Conservation (phyloP, 2,113 vertebrate species). For the Toxotes jaculatrix region DNA sequence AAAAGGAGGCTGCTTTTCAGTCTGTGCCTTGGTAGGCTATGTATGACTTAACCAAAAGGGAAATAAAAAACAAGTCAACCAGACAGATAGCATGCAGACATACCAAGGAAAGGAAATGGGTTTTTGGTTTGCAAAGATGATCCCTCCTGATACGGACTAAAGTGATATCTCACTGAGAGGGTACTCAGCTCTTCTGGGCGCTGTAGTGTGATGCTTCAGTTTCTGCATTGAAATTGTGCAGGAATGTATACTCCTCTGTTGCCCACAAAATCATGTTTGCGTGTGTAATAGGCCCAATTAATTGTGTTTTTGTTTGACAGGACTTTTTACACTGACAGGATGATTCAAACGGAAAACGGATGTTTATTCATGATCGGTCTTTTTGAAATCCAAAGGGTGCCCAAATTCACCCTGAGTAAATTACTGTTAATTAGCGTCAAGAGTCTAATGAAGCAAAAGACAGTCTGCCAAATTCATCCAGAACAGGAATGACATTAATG, state of each 20-base stretch:
- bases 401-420: background rate
- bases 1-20: background rate
- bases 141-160: constrained; percentile 36
- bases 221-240: background rate
- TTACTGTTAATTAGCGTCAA: constrained; percentile 42
- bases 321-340: background rate
- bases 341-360: constrained; percentile 14
- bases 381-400: constrained; percentile 8
- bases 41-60: constrained; percentile 41
- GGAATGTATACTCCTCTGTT: background rate
- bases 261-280: background rate
- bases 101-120: constrained; percentile 40
- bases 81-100: constrained; percentile 36
- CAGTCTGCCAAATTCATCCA: background rate
- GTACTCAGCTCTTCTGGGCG: background rate
- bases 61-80: constrained; percentile 44
- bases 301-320: constrained; percentile 1
- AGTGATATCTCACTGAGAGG: constrained; percentile 48
- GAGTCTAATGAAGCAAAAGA: constrained; percentile 22
- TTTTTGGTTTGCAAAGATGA: constrained; percentile 50
- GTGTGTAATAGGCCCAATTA: background rate
- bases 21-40: background rate
- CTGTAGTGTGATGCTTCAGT: background rate
- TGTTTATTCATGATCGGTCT: background rate
- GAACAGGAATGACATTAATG: constrained; percentile 15